These are phyloP conservation scores for Sebastes paucispinis DNA, from an alignment of 2,797 vertebrate species.

Conservation along the genomic window DNA sequence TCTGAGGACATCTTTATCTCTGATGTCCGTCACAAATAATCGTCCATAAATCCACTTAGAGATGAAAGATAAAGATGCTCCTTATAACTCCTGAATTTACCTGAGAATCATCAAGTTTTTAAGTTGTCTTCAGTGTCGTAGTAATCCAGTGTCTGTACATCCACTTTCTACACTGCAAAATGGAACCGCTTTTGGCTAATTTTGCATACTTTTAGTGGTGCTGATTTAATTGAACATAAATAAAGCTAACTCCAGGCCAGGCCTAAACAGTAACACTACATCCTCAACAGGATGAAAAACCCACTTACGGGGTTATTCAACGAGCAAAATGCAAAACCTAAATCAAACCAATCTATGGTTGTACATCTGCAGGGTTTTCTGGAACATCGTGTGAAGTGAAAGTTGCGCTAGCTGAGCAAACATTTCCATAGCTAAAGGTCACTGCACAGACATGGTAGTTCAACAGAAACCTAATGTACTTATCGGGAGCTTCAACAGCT, in stretches of 20 bases:
- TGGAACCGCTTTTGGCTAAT: too few species aligned
- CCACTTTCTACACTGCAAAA: too few species aligned
- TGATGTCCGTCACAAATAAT: too few species aligned
- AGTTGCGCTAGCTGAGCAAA: not conserved
- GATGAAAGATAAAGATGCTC: too few species aligned
- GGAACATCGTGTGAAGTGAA: not conserved
- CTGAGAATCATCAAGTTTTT: too few species aligned
- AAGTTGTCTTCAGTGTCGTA: too few species aligned
- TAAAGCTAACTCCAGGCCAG: not conserved
- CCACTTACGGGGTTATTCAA: not conserved
- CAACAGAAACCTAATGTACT: not conserved
- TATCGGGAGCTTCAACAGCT: not conserved
- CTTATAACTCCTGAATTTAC: too few species aligned
- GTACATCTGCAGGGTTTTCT: not conserved
- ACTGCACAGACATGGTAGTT: not conserved
- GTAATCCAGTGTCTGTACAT: too few species aligned
- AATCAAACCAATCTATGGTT: not conserved
- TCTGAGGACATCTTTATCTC: too few species aligned
- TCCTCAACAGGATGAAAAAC: not conserved
- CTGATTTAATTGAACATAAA: too few species aligned
- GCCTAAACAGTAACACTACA: not conserved
- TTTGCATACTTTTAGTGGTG: too few species aligned
- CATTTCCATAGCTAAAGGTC: conserved; percentile 2
- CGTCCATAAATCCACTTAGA: too few species aligned
- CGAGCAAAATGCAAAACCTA: not conserved